Base-by-base conservation (phyloP, 2,888 invertebrate species). In the Cataglyphis livida region DNA sequence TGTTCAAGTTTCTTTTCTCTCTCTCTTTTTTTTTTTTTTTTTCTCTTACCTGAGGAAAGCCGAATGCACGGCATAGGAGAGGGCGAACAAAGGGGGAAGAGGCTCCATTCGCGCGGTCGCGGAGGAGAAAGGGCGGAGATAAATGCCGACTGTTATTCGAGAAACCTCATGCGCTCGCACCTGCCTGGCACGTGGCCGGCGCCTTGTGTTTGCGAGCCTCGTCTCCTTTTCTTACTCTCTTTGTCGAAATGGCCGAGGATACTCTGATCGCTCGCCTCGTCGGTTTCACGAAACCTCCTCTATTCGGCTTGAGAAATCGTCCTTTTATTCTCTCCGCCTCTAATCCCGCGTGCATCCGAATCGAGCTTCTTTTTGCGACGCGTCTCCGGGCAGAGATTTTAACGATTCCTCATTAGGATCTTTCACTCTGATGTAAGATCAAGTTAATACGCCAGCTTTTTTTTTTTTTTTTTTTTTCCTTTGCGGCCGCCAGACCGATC, bases 181-280 rank as follows among this genome's bases (percentile, higher is more conserved):
- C 89, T 89, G 89, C 88, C 87, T 21, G 89, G 89, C 89, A 88
- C 89, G 89, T 89, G 88, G 85, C 88, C 65, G 81, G 48, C 74
- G 61, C 83, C 83, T 70, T 81, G 79, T 84, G 83, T 84, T 75
- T 83, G 78, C 82, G 75, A 70, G 66, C 38, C 83, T 76, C 71
- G 81, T 73, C 81, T 74, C 38, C 59, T 78, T 65, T 75, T 78
- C 71, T 75, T 81, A 41, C 41, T 73, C 83, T 68, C 83, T 75
- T 81, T 75, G 65, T 78, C 78, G 44, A 79, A 82, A 68, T 76
- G 76, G 82, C 65, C 48, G 62, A 76, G 48, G 70, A 59, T 73
- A 48, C 44, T 73, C 59, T 35, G 41, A 25, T 59, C 57, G 51
- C 62, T 75, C 18, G 57, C 57, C 25, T 51, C 54, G 66, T 66